These are phyloP conservation scores for Ictalurus punctatus DNA, from an alignment of 2,113 vertebrate genomes.

Conservation along the genomic window DNA sequence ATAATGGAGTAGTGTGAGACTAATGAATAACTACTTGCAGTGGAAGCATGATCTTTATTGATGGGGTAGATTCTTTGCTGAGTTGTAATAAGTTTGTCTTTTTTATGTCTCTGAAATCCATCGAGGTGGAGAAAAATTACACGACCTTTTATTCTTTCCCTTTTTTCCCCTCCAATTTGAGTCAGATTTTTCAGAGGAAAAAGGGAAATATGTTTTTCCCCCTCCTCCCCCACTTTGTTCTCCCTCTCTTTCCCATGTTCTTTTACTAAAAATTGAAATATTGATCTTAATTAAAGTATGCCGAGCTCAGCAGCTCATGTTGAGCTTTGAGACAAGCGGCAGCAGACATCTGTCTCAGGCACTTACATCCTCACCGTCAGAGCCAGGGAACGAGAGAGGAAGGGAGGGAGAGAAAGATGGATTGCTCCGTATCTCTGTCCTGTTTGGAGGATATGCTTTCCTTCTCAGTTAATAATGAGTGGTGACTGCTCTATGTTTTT, in stretches of 20 bases:
- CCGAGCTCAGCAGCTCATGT: constrained; percentile 75
- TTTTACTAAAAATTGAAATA: constrained; percentile 81
- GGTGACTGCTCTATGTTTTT: constrained; percentile 8
- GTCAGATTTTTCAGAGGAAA: constrained; percentile 55
- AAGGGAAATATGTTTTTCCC: constrained; percentile 63
- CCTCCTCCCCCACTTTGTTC: constrained; percentile 58
- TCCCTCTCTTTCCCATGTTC: constrained; percentile 53
- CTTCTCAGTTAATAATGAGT: constrained; percentile 61
- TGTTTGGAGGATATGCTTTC: constrained; percentile 66
- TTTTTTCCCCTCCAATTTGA: constrained; percentile 59
- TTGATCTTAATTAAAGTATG: constrained; percentile 84
- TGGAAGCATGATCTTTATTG: constrained; percentile 58
- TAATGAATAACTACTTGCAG: constrained; percentile 53
- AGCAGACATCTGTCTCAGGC: constrained; percentile 74
- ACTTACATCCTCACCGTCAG: constrained; percentile 68
- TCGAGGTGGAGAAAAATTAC: constrained; percentile 66
- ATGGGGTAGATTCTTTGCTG: constrained; percentile 56
- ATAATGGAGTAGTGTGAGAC: constrained; percentile 20
- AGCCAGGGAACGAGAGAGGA: constrained; percentile 53
- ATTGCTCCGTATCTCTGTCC: constrained; percentile 68
- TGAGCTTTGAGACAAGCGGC: constrained; percentile 73
- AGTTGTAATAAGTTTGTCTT: constrained; percentile 61
- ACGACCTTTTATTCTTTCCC: constrained; percentile 66
- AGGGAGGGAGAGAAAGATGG: constrained; percentile 64
- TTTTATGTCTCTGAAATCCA: constrained; percentile 54